phyloP scores from a whole-genome alignment of 2,888 invertebrate species.

The Allygus modestus region DNA sequence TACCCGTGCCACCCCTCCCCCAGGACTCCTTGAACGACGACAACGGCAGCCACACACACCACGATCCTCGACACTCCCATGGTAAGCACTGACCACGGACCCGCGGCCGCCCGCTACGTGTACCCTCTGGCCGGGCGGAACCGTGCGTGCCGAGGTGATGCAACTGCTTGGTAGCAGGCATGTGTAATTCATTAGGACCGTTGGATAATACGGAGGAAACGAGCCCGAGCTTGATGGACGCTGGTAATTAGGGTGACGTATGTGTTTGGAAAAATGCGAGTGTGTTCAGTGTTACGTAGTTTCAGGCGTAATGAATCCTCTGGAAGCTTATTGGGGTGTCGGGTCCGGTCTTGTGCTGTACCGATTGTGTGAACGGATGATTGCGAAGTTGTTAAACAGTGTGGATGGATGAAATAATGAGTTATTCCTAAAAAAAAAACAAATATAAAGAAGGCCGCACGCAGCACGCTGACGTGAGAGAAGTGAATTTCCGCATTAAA shows the following conservation, averaged over 20 bases:
- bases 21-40: background rate
- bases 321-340: no score
- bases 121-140: background rate
- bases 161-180: background rate
- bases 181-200: conserved; percentile 16
- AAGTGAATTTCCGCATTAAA: no score
- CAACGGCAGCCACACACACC: background rate
- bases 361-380: no score
- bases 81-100: background rate
- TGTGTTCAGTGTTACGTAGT: no score
- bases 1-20: conserved; percentile 63
- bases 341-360: no score
- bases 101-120: background rate
- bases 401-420: no score
- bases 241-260: background rate
- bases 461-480: no score
- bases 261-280: background rate
- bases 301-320: no score
- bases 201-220: conserved; percentile 22
- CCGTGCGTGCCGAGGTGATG: background rate
- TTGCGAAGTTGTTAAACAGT: no score
- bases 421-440: no score
- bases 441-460: no score
- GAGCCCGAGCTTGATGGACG: background rate
- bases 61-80: background rate